A percentile compares a stretch with the other conserved stretches of the same genome.
phyloP scores from a whole-genome alignment of 2,888 invertebrate species.

The Sthenelais limicola region DNA sequence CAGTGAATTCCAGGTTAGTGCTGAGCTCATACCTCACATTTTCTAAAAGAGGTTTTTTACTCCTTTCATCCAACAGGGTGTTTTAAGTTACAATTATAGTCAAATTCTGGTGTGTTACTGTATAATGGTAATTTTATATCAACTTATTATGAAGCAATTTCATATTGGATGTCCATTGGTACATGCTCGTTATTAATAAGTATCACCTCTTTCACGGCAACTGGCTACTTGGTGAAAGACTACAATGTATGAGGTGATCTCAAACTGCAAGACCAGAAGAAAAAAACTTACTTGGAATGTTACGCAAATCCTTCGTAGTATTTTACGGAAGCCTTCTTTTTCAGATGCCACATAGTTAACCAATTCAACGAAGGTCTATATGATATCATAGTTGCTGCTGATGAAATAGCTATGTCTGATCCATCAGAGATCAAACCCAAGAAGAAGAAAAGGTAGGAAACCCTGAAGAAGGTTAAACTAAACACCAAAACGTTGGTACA shows the following conservation, averaged over 20 bases:
- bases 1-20: constrained; percentile 82
- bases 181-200: too few species aligned
- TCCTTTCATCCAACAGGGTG: too few species aligned
- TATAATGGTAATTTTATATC: background rate
- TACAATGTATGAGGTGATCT: too few species aligned
- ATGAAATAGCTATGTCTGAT: constrained; percentile 77
- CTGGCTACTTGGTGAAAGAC: too few species aligned
- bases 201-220: too few species aligned
- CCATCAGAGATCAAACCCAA: constrained; percentile 50
- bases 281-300: too few species aligned
- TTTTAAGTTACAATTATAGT: too few species aligned
- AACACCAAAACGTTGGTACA: constrained; percentile 18
- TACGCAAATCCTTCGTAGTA: background rate
- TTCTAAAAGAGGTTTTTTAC: too few species aligned
- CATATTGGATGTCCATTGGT: background rate
- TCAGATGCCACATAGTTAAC: constrained; percentile 90
- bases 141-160: background rate
- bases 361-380: constrained; percentile 96
- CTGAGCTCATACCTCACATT: too few species aligned
- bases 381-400: constrained; percentile 96
- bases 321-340: background rate
- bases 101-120: too few species aligned
- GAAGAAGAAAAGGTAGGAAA: constrained; percentile 72
- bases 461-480: background rate
- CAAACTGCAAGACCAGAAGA: too few species aligned